phyloP scores from a whole-genome alignment of 2,797 vertebrate species.

The Podarcis siculus region DNA sequence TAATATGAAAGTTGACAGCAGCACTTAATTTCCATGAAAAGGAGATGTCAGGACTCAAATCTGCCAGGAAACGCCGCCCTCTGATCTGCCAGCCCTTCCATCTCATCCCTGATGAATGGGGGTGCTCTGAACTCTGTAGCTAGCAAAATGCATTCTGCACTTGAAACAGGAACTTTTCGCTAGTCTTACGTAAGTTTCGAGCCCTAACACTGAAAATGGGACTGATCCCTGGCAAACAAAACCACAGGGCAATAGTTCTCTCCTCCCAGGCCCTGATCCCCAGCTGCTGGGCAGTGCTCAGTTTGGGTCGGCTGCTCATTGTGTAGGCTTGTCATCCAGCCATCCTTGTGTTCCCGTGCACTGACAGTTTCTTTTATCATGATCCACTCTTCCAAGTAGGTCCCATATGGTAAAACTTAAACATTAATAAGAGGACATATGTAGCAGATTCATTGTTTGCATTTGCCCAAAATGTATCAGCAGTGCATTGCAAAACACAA shows the following conservation, averaged over 20 bases:
- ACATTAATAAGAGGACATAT: slow-evolving; percentile 55
- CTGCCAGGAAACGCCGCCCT: background rate
- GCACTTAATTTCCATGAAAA: background rate
- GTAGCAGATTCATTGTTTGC: slow-evolving; percentile 44
- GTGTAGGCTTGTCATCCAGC: background rate
- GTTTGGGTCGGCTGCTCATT: background rate
- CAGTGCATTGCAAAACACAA: slow-evolving; percentile 3
- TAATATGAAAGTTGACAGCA: slow-evolving; percentile 49
- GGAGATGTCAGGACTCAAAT: background rate
- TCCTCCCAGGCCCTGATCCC: too few species aligned
- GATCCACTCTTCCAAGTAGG: slow-evolving; percentile 48
- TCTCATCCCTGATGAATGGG: background rate
- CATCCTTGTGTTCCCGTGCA: too few species aligned
- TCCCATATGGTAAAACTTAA: slow-evolving; percentile 66
- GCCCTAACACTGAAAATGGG: background rate
- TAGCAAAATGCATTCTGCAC: background rate
- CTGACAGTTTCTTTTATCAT: slow-evolving; percentile 43
- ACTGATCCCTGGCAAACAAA: background rate
- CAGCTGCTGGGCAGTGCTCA: background rate
- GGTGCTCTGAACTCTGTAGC: background rate
- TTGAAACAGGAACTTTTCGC: background rate
- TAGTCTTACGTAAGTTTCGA: background rate
- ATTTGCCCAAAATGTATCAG: slow-evolving; percentile 33
- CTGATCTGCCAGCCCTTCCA: background rate
- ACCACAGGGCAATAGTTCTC: too few species aligned